These are phyloP conservation scores for Pristionchus japonicus DNA, from an alignment of 2,888 invertebrate species.

Conservation along the genomic window DNA sequence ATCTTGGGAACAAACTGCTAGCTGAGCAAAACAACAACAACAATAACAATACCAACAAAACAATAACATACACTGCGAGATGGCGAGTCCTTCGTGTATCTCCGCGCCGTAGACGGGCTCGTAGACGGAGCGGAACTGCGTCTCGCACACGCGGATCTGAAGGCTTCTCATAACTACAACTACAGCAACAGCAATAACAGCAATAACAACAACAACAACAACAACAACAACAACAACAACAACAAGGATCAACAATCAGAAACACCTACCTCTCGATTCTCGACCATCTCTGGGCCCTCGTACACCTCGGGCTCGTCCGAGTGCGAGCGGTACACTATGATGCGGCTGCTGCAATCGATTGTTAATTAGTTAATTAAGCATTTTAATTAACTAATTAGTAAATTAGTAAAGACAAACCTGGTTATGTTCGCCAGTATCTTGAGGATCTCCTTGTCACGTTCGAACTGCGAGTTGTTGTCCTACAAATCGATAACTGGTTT, in stretches of 20 bases:
- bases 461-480: no score
- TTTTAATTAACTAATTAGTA: not conserved
- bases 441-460: not conserved
- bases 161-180: not conserved
- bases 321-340: not conserved
- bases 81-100: conserved; percentile 84
- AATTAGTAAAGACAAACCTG: not conserved
- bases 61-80: conserved; percentile 86
- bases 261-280: not conserved
- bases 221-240: no score
- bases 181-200: no score
- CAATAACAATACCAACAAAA: not conserved
- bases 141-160: conserved; percentile 55
- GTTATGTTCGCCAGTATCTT: not conserved
- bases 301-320: not conserved
- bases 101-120: conserved; percentile 87
- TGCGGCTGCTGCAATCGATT: conserved; percentile 32
- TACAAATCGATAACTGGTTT: no score
- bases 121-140: conserved; percentile 84
- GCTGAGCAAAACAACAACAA: no score
- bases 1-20: no score
- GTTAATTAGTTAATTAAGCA: not conserved
- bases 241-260: not conserved
- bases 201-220: no score
- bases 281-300: not conserved